Conservation (phyloP, 1,140 invertebrate species). For the Nasonia vitripennis region DNA sequence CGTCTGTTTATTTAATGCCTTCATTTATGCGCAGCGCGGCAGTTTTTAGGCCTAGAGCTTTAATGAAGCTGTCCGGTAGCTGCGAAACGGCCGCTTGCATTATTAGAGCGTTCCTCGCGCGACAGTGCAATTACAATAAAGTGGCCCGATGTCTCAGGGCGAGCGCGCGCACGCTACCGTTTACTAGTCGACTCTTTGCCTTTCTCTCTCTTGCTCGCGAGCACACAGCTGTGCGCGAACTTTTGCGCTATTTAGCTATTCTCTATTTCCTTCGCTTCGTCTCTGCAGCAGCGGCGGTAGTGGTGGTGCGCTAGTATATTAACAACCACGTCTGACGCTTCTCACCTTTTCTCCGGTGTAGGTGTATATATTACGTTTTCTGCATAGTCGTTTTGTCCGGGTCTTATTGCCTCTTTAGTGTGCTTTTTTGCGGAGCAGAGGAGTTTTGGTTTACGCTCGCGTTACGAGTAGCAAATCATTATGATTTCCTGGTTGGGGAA, state of each 20-base stretch:
- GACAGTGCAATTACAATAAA: conserved; percentile 69
- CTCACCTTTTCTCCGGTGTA: not conserved
- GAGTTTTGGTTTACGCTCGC: not conserved
- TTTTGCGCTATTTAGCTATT: conserved; percentile 5
- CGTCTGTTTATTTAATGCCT: conserved; percentile 33
- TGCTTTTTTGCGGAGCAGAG: not conserved
- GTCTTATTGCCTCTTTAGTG: conserved; percentile 5
- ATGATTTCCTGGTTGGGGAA: not conserved
- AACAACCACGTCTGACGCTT: not conserved
- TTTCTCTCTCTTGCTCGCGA: not conserved
- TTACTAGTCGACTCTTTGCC: not conserved
- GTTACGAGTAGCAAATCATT: not conserved
- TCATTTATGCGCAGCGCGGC: conserved; percentile 18
- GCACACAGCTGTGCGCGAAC: not conserved
- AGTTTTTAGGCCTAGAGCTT: conserved; percentile 57
- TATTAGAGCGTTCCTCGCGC: conserved; percentile 59
- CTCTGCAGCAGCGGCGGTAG: not conserved
- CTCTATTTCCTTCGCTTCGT: not conserved
- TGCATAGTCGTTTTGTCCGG: not conserved
- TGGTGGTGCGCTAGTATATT: not conserved
- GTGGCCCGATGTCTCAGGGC: conserved; percentile 55
- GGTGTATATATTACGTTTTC: not conserved
- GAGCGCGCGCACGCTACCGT: conserved; percentile 25
- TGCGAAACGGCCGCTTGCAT: conserved; percentile 51
- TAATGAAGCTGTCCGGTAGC: conserved; percentile 61